phyloP scores from a whole-genome alignment of 2,113 vertebrate genomes.

The Mustela nigripes region DNA sequence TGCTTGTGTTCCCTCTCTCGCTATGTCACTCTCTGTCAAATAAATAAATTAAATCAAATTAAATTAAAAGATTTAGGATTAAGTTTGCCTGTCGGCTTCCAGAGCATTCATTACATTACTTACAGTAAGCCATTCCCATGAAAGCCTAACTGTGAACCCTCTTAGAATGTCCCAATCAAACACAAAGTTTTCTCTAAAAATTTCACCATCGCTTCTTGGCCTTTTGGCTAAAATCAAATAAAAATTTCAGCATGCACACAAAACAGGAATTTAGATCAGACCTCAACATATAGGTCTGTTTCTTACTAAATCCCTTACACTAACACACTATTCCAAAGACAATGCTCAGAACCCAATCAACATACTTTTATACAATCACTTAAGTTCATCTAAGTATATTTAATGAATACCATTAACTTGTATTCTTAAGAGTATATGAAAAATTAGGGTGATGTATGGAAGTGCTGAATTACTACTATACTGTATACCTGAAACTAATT shows the following conservation, averaged over 20 bases:
- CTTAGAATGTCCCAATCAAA: neutral
- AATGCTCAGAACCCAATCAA: conserved; percentile 1
- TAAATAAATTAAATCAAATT: too few species aligned
- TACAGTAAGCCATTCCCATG: neutral
- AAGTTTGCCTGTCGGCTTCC: neutral
- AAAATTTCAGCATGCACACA: neutral
- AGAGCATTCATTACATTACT: conserved; percentile 36
- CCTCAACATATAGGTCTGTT: neutral
- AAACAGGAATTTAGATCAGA: neutral
- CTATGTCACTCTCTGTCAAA: too few species aligned
- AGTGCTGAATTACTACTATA: neutral
- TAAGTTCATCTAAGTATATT: neutral
- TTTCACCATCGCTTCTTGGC: neutral
- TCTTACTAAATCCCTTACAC: neutral
- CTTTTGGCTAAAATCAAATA: too few species aligned
- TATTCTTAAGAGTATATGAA: neutral
- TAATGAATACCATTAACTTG: neutral
- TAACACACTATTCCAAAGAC: conserved; percentile 27
- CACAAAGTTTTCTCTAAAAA: neutral
- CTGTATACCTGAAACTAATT: neutral
- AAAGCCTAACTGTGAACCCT: neutral
- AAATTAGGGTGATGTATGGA: neutral
- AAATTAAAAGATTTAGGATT: conserved; percentile 25
- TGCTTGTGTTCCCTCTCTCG: too few species aligned
- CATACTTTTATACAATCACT: conserved; percentile 35